These are phyloP conservation scores for Torymus aiolomorphi DNA, from an alignment of 2,888 invertebrate genomes.

Conservation along the genomic window DNA sequence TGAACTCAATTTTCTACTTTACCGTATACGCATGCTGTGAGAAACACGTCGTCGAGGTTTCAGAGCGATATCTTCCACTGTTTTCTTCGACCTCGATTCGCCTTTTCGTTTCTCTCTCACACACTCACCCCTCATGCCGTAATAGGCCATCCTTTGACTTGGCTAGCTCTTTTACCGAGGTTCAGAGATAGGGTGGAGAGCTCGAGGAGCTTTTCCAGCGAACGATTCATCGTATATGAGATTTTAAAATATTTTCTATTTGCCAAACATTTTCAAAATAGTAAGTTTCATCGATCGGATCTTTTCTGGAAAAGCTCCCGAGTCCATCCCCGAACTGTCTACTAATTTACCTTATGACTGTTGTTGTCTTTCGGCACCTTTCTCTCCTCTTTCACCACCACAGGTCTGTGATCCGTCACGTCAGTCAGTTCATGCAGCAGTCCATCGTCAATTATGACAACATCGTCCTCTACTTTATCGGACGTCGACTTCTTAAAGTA, in stretches of 20 bases:
- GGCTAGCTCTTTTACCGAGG: conserved; percentile 1
- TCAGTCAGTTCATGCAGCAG: too few species aligned
- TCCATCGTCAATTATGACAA: too few species aligned
- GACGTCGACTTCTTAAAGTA: too few species aligned
- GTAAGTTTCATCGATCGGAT: too few species aligned
- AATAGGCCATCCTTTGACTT: conserved; percentile 6
- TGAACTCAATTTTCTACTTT: conserved; percentile 48
- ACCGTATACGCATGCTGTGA: conserved; percentile 33
- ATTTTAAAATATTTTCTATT: too few species aligned
- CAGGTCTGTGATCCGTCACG: background rate
- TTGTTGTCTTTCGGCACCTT: background rate
- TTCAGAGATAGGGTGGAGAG: background rate
- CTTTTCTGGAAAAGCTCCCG: background rate
- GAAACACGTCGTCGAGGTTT: conserved; percentile 28
- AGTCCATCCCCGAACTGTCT: background rate
- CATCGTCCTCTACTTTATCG: too few species aligned
- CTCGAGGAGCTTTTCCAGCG: conserved; percentile 1
- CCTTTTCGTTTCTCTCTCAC: background rate
- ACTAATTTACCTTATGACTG: conserved; percentile 1
- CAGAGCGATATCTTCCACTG: conserved; percentile 24
- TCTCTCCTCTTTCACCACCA: background rate
- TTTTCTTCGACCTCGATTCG: conserved; percentile 37
- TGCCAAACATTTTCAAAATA: too few species aligned
- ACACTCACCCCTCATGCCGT: background rate
- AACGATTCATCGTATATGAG: too few species aligned